Conservation (phyloP, 2,113 vertebrate genomes). For the Sinosuthora webbiana region DNA sequence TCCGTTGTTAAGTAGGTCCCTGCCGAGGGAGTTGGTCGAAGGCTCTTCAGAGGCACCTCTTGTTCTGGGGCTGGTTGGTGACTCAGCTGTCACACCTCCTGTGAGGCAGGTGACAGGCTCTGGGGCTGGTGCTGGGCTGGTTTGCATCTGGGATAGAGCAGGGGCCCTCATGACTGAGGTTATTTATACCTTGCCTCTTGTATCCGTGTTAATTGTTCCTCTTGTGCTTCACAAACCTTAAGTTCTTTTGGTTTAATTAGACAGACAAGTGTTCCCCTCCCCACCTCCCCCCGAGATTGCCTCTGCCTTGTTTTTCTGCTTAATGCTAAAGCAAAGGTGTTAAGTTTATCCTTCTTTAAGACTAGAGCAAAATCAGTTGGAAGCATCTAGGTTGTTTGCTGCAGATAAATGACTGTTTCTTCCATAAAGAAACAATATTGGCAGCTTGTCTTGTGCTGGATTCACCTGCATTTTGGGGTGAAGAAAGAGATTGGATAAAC, state of each 20-base stretch:
- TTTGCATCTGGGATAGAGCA: not conserved
- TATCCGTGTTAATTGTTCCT: not conserved
- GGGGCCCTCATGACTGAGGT: not conserved
- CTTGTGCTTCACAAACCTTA: not conserved
- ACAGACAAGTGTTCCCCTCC: not conserved
- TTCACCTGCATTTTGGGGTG: not conserved
- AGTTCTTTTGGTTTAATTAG: not conserved
- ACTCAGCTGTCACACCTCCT: not conserved
- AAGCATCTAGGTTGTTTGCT: not conserved
- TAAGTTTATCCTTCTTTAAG: conserved; percentile 22
- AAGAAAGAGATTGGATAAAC: not conserved
- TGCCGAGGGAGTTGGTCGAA: not conserved
- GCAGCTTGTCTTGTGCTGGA: not conserved
- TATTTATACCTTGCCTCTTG: not conserved
- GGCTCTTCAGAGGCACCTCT: not conserved
- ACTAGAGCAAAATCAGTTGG: not conserved
- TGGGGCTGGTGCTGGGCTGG: not conserved
- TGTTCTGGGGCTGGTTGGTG: not conserved
- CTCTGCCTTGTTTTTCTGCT: not conserved
- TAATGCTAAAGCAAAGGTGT: conserved; percentile 6
- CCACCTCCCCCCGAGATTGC: not conserved
- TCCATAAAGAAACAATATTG: not conserved
- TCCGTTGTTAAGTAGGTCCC: not conserved
- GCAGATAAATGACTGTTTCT: not conserved
- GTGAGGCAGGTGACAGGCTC: not conserved